Evolutionary conservation across 2,113 vertebrate genomes (phyloP).

Genomic region (Megaceryle maxima): DNA sequence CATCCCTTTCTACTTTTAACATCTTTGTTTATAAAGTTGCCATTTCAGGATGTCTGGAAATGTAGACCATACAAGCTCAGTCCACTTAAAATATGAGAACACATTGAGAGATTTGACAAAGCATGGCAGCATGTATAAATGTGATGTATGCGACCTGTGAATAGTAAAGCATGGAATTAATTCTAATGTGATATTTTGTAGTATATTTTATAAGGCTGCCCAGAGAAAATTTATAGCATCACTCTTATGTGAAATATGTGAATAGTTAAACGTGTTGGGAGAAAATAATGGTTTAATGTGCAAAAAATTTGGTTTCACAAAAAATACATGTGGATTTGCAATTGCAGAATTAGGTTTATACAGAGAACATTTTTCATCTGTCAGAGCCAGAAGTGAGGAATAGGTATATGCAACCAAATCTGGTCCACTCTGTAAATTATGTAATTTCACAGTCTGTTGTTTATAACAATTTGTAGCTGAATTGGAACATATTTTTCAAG

Average conservation of each 20-base stretch:
- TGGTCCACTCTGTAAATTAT: neutral
- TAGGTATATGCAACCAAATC: neutral
- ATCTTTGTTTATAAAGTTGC: neutral
- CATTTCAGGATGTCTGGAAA: neutral
- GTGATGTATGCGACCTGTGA: neutral
- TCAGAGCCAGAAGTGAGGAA: neutral
- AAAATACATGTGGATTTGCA: neutral
- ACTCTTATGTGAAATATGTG: neutral
- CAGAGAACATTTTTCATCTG: neutral
- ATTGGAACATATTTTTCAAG: neutral
- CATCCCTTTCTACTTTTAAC: neutral
- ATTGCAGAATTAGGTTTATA: neutral
- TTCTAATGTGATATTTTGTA: neutral
- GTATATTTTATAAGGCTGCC: neutral
- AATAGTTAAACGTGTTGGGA: neutral
- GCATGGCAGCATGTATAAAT: neutral
- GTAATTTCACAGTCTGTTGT: neutral
- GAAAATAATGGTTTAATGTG: neutral
- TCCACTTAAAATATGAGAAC: neutral
- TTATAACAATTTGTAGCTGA: neutral
- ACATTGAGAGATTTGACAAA: neutral
- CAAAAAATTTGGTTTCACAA: neutral
- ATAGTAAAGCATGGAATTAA: neutral
- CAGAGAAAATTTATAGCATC: neutral
- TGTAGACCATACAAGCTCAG: neutral